These are phyloP conservation scores for Dendrolimus houi DNA, from an alignment of 2,888 invertebrate species.

Conservation along the genomic window DNA sequence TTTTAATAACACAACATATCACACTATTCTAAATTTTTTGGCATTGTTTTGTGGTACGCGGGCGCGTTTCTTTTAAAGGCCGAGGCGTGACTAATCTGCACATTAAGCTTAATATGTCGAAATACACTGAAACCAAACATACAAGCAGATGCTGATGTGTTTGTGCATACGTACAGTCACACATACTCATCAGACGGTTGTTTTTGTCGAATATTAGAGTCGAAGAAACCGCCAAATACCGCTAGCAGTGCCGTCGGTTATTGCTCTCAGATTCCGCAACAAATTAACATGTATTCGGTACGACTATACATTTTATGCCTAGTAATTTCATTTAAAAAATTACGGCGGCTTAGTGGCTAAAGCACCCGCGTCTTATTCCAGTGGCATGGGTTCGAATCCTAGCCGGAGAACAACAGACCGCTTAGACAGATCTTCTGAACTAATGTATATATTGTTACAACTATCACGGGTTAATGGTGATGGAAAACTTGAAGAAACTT, in stretches of 20 bases:
- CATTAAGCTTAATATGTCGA: conserved; percentile 58
- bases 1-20: no score
- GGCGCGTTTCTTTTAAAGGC: conserved; percentile 36
- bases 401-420: no score
- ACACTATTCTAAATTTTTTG: background rate
- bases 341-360: no score
- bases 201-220: conserved; percentile 69
- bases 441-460: no score
- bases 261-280: conserved; percentile 76
- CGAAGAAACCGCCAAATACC: conserved; percentile 71
- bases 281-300: conserved; percentile 76
- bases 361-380: no score
- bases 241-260: conserved; percentile 68
- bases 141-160: conserved; percentile 33
- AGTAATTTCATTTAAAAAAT: conserved; percentile 46
- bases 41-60: conserved; percentile 14
- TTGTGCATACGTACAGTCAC: conserved; percentile 32
- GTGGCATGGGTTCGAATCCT: background rate
- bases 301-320: conserved; percentile 62
- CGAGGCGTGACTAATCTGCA: conserved; percentile 53
- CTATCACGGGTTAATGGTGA: no score
- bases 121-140: conserved; percentile 48
- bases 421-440: no score
- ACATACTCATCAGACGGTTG: conserved; percentile 36
- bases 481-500: no score